Evolutionary conservation across 1,140 invertebrate genomes (phyloP).

Genomic region (Philopotamus ludificatus): DNA sequence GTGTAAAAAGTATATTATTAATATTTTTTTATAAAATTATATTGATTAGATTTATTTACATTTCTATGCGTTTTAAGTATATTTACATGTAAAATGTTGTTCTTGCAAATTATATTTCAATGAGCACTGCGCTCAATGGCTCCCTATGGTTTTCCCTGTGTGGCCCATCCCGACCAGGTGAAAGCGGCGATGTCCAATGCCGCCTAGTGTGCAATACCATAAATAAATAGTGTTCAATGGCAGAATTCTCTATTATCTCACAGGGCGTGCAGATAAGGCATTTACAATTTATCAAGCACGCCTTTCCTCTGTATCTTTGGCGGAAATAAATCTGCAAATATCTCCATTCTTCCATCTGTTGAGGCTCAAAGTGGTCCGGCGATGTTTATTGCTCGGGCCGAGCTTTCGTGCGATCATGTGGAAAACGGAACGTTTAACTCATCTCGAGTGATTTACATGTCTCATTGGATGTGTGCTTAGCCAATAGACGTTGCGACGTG

Average conservation of each 20-base stretch:
- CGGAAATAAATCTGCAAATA: slow-evolving; percentile 34
- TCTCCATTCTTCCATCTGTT: slow-evolving; percentile 30
- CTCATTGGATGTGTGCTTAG: not conserved
- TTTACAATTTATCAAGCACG: slow-evolving; percentile 34
- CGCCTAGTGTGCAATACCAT: slow-evolving; percentile 13
- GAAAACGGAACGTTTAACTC: slow-evolving; percentile 21
- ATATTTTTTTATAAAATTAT: no score
- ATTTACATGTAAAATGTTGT: no score
- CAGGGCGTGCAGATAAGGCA: slow-evolving; percentile 15
- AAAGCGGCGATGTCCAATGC: slow-evolving; percentile 20
- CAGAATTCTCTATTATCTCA: slow-evolving; percentile 14
- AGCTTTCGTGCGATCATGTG: slow-evolving; percentile 23
- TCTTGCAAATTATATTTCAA: no score
- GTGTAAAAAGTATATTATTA: no score
- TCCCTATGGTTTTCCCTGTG: no score
- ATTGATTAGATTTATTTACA: no score
- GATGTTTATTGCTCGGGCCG: slow-evolving; percentile 25
- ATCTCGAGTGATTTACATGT: slow-evolving; percentile 31
- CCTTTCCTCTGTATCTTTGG: slow-evolving; percentile 29
- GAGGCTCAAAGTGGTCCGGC: slow-evolving; percentile 22
- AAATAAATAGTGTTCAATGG: not conserved
- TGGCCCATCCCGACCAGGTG: no score
- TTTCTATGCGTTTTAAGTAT: no score
- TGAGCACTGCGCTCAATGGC: no score
- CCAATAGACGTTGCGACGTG: not conserved